Evolutionary conservation across 1,140 invertebrate species (phyloP), one percentile per base, ranked within the genome.

Genomic region (Pinna nobilis): DNA sequence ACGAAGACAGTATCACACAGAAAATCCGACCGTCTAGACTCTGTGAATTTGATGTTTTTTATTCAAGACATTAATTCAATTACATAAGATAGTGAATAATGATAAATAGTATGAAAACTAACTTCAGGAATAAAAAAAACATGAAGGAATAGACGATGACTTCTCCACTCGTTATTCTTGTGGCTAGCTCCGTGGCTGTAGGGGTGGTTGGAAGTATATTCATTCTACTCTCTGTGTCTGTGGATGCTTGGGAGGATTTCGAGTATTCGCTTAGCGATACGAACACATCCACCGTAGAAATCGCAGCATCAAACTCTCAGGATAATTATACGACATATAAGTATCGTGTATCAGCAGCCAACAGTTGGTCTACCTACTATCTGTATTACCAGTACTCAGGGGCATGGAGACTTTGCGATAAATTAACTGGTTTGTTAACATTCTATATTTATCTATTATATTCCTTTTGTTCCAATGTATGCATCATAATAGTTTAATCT

Each of bases 81-180:
- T 20, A 59, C 37, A 33, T 59, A 18, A 59, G 18, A 53, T 4
- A 25, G 28, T 18, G 32, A 59, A 59, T 59, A 18, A n/a, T 33
- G 15, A 33, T 33, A 35, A 32, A 59, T n/a, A 9, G 5, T 59
- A n/a, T 35, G 33, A 30, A 30, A 33, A 35, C 55, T 33, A 59
- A 59, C 30, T n/a, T 35, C 33, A 35, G 33, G 55, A 59, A 35
- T n/a, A 30, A 59, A 6, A 57, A n/a, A 33, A 33, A 3, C 2
- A 15, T 33, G 13, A 33, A 59, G 33, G 55, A 33, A 33, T 59
- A 35, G 37, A 18, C 18, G 55, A 77, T 77, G 76, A 65, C 73
- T n/a, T 80, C 79, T 28, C 79, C 79, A 0, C 55, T 80, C 0
- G 23, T 76, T 11, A 53, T 80, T 25, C 50, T 80, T 1, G 64